phyloP scores from a whole-genome alignment of 2,797 vertebrate species.

The Brotula barbata region DNA sequence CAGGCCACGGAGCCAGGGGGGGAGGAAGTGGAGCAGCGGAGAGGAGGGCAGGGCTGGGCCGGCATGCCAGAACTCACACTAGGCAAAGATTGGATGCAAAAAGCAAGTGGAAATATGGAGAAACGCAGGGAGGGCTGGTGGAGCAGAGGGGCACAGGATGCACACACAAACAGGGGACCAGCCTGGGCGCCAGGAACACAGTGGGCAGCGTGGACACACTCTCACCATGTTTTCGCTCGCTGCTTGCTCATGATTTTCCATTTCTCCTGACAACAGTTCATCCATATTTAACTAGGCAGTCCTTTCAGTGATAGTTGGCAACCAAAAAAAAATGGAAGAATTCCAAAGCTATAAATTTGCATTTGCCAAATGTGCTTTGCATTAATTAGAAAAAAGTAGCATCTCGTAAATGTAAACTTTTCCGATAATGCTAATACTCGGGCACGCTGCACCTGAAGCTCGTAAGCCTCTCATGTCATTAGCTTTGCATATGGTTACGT shows the following conservation, averaged over 20 bases:
- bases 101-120: conserved; percentile 68
- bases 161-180: conserved; percentile 61
- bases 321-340: conserved; percentile 9
- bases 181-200: conserved; percentile 66
- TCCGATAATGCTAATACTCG: neutral
- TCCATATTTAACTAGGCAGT: conserved; percentile 34
- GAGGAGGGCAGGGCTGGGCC: conserved; percentile 52
- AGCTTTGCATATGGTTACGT: neutral
- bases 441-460: conserved; percentile 5
- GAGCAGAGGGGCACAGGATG: conserved; percentile 76
- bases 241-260: conserved; percentile 69
- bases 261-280: conserved; percentile 57
- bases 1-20: conserved; percentile 66
- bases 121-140: conserved; percentile 62
- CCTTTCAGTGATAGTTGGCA: conserved; percentile 10
- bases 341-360: conserved; percentile 10
- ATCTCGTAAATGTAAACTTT: conserved; percentile 15
- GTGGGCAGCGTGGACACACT: conserved; percentile 66
- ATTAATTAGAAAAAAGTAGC: conserved; percentile 31
- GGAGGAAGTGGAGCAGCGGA: conserved; percentile 69
- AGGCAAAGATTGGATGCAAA: conserved; percentile 67
- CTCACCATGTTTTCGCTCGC: conserved; percentile 61
- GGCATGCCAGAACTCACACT: conserved; percentile 77
- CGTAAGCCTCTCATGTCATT: neutral
- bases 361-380: conserved; percentile 29